phyloP scores from a whole-genome alignment of 2,888 invertebrate genomes.

The Acanthococcus lagerstroemiae region DNA sequence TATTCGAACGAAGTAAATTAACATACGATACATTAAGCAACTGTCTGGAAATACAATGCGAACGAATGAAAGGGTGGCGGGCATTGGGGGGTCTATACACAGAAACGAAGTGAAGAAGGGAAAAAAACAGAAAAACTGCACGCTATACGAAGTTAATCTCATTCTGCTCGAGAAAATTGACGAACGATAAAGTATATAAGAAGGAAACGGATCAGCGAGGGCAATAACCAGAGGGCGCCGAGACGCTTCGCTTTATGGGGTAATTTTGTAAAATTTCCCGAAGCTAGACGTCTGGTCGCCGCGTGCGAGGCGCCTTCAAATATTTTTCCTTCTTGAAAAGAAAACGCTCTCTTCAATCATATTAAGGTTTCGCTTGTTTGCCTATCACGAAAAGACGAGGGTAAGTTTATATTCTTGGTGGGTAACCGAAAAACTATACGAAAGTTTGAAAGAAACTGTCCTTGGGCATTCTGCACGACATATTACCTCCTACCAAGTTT shows the following conservation, averaged over 20 bases:
- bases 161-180: neutral
- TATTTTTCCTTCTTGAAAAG: conserved; percentile 6
- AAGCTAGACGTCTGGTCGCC: conserved; percentile 28
- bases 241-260: conserved; percentile 26
- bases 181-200: neutral
- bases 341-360: conserved; percentile 8
- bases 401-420: neutral
- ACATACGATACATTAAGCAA: neutral
- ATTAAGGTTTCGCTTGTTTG: conserved; percentile 25
- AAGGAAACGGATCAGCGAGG: conserved; percentile 3
- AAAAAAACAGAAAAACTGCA: neutral
- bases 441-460: neutral
- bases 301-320: conserved; percentile 21
- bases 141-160: neutral
- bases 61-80: neutral
- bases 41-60: neutral
- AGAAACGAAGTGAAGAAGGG: too few relatives aligned
- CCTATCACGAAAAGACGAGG: conserved; percentile 1
- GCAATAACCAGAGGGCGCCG: conserved; percentile 29
- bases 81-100: too few relatives aligned
- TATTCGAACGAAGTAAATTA: neutral
- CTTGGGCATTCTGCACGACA: neutral
- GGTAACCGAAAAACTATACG: neutral
- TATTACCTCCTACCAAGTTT: neutral
- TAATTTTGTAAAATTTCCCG: conserved; percentile 26